Evolutionary conservation across 2,113 vertebrate species (phyloP), one percentile per base, ranked within the genome.

Genomic region (Centropristis striata): DNA sequence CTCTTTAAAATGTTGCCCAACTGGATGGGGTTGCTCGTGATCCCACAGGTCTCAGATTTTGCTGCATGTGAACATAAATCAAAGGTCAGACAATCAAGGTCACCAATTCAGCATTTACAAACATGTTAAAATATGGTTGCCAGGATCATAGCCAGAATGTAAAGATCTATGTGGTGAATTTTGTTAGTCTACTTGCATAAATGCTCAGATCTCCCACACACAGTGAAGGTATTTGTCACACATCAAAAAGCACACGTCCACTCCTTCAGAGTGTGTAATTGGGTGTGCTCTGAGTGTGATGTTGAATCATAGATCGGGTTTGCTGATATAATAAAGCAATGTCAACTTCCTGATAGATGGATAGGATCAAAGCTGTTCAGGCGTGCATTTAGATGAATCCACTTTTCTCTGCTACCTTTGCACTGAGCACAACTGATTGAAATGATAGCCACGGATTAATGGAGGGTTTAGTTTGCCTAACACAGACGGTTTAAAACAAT

Each of bases 241-340:
- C 8, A 8, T 55, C 39, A 55, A 41, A 71, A 54, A 57, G 67
- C 8, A 46, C 21, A 58, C 27, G 18, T 57, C 50, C 13, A 2
- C n/a, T 57, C 28, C 42, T 68, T 39, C 51, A 64, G 39, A 64
- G 20, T 23, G n/a, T 50, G 58, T 66, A 66, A 72, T 32, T 57
- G 27, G 57, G 5, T 77, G 25, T 46, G 28, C 47, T 28, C 9
- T 49, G 50, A 51, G n/a, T 12, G 9, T 59, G n/a, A 72, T 28
- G 15, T 8, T 57, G 8, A 73, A 46, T 65, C 28, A 41, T 8
- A 71, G 32, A 66, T 70, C n/a, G n/a, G 41, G 12, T 39, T 39
- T 49, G 41, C 2, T 7, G 25, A 42, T 64, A 58, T 9, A 15
- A 42, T 50, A 41, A 76, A 41, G 21, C 41, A 49, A 42, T 49